Evolutionary conservation across 2,797 vertebrate genomes (phyloP).

Genomic region (Anas bahamensis): DNA sequence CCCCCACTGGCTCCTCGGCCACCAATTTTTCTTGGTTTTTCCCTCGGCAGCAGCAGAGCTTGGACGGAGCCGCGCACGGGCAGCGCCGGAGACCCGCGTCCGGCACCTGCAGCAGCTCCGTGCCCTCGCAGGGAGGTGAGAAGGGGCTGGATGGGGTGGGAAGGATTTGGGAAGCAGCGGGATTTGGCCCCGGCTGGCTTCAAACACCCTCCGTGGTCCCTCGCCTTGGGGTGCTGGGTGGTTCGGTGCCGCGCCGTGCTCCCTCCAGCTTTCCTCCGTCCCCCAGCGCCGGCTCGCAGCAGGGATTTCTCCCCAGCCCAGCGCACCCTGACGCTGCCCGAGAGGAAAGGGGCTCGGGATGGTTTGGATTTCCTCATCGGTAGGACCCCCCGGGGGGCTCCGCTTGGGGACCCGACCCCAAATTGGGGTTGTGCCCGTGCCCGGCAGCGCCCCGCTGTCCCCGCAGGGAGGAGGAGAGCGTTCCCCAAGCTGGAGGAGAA

Average conservation of each 20-base stretch:
- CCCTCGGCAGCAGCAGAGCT: neutral
- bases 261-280: neutral
- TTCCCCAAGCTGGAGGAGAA: slow-evolving; percentile 66
- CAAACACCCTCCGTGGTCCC: neutral
- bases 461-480: slow-evolving; percentile 65
- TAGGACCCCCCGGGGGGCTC: neutral
- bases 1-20: rapidly evolving
- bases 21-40: neutral
- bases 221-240: neutral
- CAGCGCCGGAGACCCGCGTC: neutral
- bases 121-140: neutral
- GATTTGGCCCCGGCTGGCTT: neutral
- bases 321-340: neutral
- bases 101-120: neutral
- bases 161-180: neutral
- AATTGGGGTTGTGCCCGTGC: rapidly evolving
- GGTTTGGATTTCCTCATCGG: slow-evolving; percentile 19
- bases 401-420: neutral
- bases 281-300: neutral
- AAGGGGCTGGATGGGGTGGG: neutral
- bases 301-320: neutral
- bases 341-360: neutral
- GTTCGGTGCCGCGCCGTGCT: neutral
- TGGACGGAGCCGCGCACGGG: neutral
- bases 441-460: neutral